Evolutionary conservation across 2,888 invertebrate genomes (phyloP).

Genomic region (Sarcophaga carnaria): DNA sequence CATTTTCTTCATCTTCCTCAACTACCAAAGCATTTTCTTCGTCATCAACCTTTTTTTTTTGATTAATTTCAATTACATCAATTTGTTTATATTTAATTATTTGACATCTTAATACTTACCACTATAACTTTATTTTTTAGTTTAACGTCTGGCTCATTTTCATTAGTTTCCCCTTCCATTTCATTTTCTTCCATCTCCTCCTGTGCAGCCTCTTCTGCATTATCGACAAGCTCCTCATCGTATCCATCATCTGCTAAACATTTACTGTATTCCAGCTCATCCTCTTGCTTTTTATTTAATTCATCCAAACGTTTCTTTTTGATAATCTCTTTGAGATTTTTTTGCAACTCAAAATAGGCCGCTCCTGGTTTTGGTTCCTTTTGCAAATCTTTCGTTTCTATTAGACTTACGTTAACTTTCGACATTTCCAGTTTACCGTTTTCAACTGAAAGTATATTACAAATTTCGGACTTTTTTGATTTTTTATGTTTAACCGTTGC

Average conservation of each 20-base stretch:
- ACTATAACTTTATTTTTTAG: conserved; percentile 70
- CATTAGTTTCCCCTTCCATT: conserved; percentile 76
- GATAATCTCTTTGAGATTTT: conserved; percentile 88
- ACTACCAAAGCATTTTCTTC: conserved; percentile 70
- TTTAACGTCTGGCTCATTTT: conserved; percentile 76
- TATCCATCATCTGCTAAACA: conserved; percentile 76
- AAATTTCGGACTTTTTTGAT: conserved; percentile 83
- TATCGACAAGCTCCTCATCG: conserved; percentile 78
- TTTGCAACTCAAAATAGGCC: conserved; percentile 87
- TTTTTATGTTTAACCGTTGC: conserved; percentile 86
- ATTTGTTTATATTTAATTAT: not conserved
- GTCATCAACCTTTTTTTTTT: conserved; percentile 70
- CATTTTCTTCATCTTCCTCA: conserved; percentile 74
- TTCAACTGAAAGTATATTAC: conserved; percentile 81
- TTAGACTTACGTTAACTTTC: conserved; percentile 76
- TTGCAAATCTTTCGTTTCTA: conserved; percentile 74
- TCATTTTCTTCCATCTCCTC: conserved; percentile 80
- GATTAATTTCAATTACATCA: not conserved
- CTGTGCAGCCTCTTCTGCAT: conserved; percentile 74
- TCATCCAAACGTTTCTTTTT: conserved; percentile 87
- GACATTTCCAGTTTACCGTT: conserved; percentile 82
- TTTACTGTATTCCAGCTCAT: conserved; percentile 81
- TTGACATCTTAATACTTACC: conserved; percentile 52
- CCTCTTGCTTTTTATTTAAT: conserved; percentile 84
- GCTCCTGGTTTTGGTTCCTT: conserved; percentile 86